Evolutionary conservation across 2,113 vertebrate genomes (phyloP), one percentile per base, ranked within the genome.

Genomic region (Grammatotria lemairii): DNA sequence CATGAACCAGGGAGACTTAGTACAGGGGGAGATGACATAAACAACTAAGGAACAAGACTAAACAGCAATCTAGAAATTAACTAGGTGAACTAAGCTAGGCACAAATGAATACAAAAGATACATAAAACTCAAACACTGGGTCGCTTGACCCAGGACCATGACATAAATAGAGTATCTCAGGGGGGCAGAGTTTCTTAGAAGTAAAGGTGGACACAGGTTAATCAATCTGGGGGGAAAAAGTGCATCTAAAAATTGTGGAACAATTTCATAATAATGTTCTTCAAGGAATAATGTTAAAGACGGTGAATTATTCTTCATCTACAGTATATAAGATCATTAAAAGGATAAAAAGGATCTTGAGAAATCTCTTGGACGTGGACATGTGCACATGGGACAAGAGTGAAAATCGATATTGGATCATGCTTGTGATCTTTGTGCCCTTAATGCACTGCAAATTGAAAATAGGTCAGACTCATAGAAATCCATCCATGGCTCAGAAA

Each of bases 191-290:
- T 23, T 70, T 23, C n/a, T 70, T 23, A 70, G 38, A 42, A 42
- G 65, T 23, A 70, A 42, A 70, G 65, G 12, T 70, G 65, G 38
- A 23, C n/a, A 70, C n/a, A 42, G n/a, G n/a, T 70, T 9, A 0
- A 1, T 70, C n/a, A 70, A 21, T 42, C n/a, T 42, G 19, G 31
- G 17, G 58, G 2, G 0, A 0, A 1, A 3, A 40, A 14, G 11
- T 68, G 35, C 19, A 38, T 68, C n/a, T 14, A 68, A n/a, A 68
- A 40, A 23, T 68, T 70, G n/a, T 70, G n/a, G n/a, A 13, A 9
- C 63, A 40, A 23, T 23, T 40, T 68, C 3, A 5, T n/a, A 68
- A 40, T 68, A 13, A 68, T 38, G 33, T 68, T 68, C 33, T 12
- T 68, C 11, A 14, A 68, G 60, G 19, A 21, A 38, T 1, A 68